phyloP scores from a whole-genome alignment of 2,797 vertebrate species.

The Tauraco hartlaubi region DNA sequence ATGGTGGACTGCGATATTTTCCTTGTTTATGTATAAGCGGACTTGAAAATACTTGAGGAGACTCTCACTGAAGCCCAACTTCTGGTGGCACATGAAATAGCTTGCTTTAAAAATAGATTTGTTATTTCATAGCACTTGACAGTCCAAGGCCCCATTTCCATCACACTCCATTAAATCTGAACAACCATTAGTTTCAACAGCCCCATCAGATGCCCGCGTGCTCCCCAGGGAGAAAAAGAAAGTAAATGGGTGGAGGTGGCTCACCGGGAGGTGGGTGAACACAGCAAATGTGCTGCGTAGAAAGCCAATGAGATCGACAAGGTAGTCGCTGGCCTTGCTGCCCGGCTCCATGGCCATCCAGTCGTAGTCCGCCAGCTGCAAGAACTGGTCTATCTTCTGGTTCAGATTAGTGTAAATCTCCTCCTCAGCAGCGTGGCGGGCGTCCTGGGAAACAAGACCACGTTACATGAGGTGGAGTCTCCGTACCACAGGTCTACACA shows the following conservation, averaged over 20 bases:
- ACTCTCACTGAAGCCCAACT: background rate
- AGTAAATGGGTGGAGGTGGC: background rate
- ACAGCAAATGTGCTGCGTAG: conserved; percentile 95
- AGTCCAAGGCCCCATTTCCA: background rate
- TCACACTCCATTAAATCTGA: accelerated
- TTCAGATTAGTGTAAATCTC: conserved; percentile 98
- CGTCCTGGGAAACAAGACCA: conserved; percentile 81
- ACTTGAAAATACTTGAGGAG: background rate
- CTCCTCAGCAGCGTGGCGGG: conserved; percentile 93
- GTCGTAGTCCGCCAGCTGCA: conserved; percentile 96
- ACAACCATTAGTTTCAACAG: background rate
- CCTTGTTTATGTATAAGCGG: accelerated
- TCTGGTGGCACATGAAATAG: background rate
- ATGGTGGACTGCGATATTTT: accelerated
- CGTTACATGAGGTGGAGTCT: accelerated
- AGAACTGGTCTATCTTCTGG: conserved; percentile 97
- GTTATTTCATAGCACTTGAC: background rate
- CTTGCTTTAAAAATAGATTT: background rate
- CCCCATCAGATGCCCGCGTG: accelerated
- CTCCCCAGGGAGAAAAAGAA: background rate
- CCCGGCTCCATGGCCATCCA: conserved; percentile 87
- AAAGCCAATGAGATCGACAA: conserved; percentile 94
- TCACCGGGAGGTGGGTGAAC: conserved; percentile 96
- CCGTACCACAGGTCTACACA: background rate
- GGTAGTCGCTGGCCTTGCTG: conserved; percentile 88